Base-by-base conservation (phyloP, 1,140 invertebrate genomes). In the Bilobella aurantiaca region DNA sequence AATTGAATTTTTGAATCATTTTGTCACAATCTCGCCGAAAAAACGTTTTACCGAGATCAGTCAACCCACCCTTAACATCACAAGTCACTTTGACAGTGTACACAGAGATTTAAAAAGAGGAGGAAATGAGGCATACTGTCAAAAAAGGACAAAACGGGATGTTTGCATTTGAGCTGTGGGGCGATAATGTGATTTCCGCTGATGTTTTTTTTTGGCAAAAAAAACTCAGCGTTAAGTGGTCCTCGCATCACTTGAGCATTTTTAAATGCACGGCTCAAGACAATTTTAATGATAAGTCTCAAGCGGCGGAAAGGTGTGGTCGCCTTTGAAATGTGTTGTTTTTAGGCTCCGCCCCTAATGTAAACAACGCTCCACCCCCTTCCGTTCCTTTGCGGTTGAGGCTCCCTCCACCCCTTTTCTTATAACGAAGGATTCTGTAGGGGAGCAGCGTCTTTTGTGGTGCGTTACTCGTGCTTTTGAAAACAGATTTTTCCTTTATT, bases 371-470 rank as follows among this genome's bases (percentile, higher is more conserved):
- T 8, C 8, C 8, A 42, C 34, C 8, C 34, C 49, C 25, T 23
- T 23, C 49, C 49, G 14, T 53, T 53, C 49, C 49, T 53, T 53
- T 23, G 23, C 49, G 25, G 23, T 14, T 23, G 49, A 23, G 25
- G 21, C 8, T 53, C 49, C 34, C 34, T 18, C 49, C 49, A 53
- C 49, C 49, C 49, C 49, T 53, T 53, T 53, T 53, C 49, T 53
- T 53, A 42, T 42, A 42, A 42, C 8, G 34, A 42, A 18, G 34
- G 34, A 18, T 42, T 18, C 34, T 42, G 34, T 42, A 18, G 8
- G 34, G 8, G 34, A 12, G 34, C 18, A 42, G 8, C 18, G 34
- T 42, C 8, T 18, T 42, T 42, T 42, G 18, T 18, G 8, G 34
- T 12, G 34, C 8, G 34, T n/a, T n/a, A 42, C 18, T 8, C 8